Evolutionary conservation across 2,888 invertebrate species (phyloP).

Genomic region (Diarsia rubi): DNA sequence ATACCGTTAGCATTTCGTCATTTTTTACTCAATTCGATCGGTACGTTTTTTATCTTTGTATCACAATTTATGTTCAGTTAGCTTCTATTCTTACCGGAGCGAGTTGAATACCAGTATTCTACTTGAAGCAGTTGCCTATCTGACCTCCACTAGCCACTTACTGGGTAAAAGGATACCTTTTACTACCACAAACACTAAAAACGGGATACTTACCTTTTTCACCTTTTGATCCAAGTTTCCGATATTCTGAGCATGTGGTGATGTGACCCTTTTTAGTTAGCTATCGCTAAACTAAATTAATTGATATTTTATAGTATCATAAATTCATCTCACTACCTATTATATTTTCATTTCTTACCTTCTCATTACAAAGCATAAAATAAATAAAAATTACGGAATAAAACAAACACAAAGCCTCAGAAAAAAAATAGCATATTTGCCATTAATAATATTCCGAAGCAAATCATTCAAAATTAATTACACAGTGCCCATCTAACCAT

Average conservation of each 20-base stretch:
- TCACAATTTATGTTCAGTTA: neutral
- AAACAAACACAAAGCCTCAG: neutral
- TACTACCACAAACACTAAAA: too few relatives aligned
- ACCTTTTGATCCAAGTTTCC: too few relatives aligned
- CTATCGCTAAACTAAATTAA: neutral
- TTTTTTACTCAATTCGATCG: too few relatives aligned
- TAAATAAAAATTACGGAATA: neutral
- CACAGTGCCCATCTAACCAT: conserved; percentile 54
- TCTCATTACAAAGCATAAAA: too few relatives aligned
- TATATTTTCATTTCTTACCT: too few relatives aligned
- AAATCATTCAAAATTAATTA: conserved; percentile 56
- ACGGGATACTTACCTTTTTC: too few relatives aligned
- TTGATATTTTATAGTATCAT: too few relatives aligned
- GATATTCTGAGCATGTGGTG: neutral
- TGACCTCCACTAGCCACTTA: neutral
- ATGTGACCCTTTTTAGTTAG: neutral
- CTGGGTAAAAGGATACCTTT: neutral
- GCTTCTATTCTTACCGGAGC: neutral
- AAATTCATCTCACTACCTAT: too few relatives aligned
- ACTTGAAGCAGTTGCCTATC: neutral
- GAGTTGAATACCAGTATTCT: neutral
- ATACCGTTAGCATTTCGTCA: conserved; percentile 21
- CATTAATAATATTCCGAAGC: conserved; percentile 35
- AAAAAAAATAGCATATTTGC: conserved; percentile 13
- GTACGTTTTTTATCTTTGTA: too few relatives aligned